Evolutionary conservation across 2,797 vertebrate genomes (phyloP).

Genomic region (Gallinago solitaria): DNA sequence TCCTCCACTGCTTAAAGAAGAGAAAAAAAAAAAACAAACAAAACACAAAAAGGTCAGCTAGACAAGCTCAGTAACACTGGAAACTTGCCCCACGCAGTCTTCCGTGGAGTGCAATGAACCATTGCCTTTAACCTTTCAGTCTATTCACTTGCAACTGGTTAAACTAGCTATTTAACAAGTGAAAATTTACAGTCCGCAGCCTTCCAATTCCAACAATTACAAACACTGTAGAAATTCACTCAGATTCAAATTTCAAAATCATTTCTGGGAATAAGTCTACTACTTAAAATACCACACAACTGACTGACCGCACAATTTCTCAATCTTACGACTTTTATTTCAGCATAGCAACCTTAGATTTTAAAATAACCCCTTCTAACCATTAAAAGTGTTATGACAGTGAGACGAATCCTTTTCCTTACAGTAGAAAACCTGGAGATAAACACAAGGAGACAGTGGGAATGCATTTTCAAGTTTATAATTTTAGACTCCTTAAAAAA

Average conservation of each 20-base stretch:
- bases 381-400: neutral
- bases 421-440: neutral
- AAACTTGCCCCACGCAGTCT: conserved; percentile 32
- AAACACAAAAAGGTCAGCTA: conserved; percentile 25
- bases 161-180: neutral
- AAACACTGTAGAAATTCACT: neutral
- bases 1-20: neutral
- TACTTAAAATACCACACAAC: conserved; percentile 17
- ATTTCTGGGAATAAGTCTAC: conserved; percentile 17
- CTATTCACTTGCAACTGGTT: neutral
- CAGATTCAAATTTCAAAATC: conserved; percentile 26
- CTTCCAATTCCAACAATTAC: neutral
- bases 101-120: neutral
- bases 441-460: neutral
- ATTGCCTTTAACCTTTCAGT: neutral
- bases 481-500: neutral
- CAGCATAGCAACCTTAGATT: neutral
- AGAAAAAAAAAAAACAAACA: neutral
- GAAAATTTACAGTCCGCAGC: neutral
- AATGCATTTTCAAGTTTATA: neutral
- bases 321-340: neutral
- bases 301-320: neutral
- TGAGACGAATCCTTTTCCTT: neutral
- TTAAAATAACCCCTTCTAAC: neutral
- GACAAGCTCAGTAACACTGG: conserved; percentile 27